Evolutionary conservation across 2,113 vertebrate species (phyloP).

Genomic region (Girardinichthys multiradiatus): DNA sequence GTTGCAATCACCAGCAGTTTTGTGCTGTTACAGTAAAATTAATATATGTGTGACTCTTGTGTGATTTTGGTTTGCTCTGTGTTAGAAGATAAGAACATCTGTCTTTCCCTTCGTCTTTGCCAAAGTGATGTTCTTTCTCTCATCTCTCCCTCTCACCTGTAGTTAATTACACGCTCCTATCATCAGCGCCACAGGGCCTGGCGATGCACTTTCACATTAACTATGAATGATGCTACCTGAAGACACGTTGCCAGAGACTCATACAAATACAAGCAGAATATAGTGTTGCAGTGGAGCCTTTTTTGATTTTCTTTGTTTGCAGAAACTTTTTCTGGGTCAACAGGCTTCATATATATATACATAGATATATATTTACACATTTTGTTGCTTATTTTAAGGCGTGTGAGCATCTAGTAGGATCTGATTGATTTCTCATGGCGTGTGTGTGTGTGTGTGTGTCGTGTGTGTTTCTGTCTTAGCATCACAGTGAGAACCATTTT

Average conservation of each 20-base stretch:
- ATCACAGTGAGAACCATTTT: too few relatives aligned
- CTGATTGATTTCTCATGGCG: not conserved
- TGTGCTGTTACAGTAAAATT: slow-evolving; percentile 8
- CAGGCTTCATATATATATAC: not conserved
- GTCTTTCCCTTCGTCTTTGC: slow-evolving; percentile 8
- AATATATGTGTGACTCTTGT: not conserved
- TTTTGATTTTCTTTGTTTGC: not conserved
- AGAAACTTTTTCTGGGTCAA: not conserved
- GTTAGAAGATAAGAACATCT: not conserved
- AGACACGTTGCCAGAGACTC: slow-evolving; percentile 9
- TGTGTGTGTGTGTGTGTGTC: slow-evolving; percentile 13
- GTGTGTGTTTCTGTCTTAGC: too few relatives aligned
- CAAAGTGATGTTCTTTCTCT: slow-evolving; percentile 25
- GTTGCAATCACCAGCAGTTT: slow-evolving; percentile 15
- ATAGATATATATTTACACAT: not conserved
- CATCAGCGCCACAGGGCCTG: slow-evolving; percentile 43
- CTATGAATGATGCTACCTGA: slow-evolving; percentile 55
- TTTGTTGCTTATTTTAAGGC: not conserved
- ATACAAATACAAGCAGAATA: not conserved
- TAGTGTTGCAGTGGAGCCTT: slow-evolving; percentile 3
- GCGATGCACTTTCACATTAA: slow-evolving; percentile 47
- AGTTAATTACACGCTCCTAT: slow-evolving; percentile 33
- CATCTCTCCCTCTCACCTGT: slow-evolving; percentile 22
- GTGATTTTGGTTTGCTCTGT: slow-evolving; percentile 12
- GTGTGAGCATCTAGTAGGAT: not conserved